phyloP scores from a whole-genome alignment of 2,797 vertebrate genomes.

The Gallinago solitaria region DNA sequence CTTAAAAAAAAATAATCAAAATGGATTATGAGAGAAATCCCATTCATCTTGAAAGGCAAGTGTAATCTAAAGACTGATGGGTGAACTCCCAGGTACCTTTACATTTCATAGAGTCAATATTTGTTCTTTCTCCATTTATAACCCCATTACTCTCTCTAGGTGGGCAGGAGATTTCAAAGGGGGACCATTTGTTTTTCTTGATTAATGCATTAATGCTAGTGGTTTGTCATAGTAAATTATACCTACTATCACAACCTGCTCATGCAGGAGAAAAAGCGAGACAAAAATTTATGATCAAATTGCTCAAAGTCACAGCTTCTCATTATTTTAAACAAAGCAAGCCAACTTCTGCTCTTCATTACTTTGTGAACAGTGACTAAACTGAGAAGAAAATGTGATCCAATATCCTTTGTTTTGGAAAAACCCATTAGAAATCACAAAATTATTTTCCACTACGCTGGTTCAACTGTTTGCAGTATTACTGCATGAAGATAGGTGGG shows the following conservation, averaged over 20 bases:
- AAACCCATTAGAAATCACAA: background rate
- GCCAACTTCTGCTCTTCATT: background rate
- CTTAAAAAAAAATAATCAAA: background rate
- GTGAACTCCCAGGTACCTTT: slow-evolving; percentile 57
- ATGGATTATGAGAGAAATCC: background rate
- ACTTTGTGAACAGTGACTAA: background rate
- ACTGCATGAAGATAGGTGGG: background rate
- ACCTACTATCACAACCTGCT: background rate
- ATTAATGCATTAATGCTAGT: slow-evolving; percentile 36
- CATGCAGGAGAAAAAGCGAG: background rate
- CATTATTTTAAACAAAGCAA: background rate
- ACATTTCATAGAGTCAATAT: slow-evolving; percentile 68
- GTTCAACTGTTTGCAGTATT: background rate
- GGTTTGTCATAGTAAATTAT: slow-evolving; percentile 36
- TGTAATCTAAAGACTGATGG: slow-evolving; percentile 27
- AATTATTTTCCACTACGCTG: background rate
- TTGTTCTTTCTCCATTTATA: slow-evolving; percentile 61
- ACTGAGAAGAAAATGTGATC: background rate
- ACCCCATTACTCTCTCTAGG: slow-evolving; percentile 47
- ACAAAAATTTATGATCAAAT: slow-evolving; percentile 1
- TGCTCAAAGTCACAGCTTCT: background rate
- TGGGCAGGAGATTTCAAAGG: slow-evolving; percentile 48
- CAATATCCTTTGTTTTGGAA: background rate
- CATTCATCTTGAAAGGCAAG: slow-evolving; percentile 29
- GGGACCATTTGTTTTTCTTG: slow-evolving; percentile 28